phyloP scores from a whole-genome alignment of 2,888 invertebrate species.

The Timandra comae region DNA sequence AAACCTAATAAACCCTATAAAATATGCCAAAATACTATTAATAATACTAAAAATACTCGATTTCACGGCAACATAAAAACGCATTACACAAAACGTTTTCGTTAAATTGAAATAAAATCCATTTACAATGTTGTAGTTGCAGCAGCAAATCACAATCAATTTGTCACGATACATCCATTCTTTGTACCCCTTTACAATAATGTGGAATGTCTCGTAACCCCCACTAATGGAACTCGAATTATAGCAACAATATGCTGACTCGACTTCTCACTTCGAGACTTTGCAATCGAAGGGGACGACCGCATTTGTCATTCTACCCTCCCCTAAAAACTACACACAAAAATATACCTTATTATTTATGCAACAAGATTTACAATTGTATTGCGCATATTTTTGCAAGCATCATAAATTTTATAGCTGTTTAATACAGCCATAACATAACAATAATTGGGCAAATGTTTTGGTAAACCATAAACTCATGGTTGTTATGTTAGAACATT shows the following conservation, averaged over 20 bases:
- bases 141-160: conserved; percentile 64
- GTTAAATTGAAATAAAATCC: conserved; percentile 47
- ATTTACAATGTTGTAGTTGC: conserved; percentile 44
- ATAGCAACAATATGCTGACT: conserved; percentile 63
- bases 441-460: conserved; percentile 76
- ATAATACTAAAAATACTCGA: no score
- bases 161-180: conserved; percentile 55
- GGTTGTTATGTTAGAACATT: no score
- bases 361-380: conserved; percentile 19
- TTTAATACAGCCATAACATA: conserved; percentile 74
- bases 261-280: conserved; percentile 62
- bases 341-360: conserved; percentile 15
- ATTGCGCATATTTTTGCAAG: conserved; percentile 40
- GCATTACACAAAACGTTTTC: conserved; percentile 31
- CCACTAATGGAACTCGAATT: conserved; percentile 30
- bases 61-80: not conserved
- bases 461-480: conserved; percentile 75
- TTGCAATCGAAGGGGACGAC: conserved; percentile 68
- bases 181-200: conserved; percentile 53
- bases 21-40: no score
- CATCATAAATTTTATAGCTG: conserved; percentile 72
- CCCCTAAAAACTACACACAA: conserved; percentile 19
- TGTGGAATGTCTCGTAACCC: conserved; percentile 16
- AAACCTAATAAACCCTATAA: no score
- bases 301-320: conserved; percentile 65